Conservation (phyloP, 2,113 vertebrate species). For the Todiramphus chloris region DNA sequence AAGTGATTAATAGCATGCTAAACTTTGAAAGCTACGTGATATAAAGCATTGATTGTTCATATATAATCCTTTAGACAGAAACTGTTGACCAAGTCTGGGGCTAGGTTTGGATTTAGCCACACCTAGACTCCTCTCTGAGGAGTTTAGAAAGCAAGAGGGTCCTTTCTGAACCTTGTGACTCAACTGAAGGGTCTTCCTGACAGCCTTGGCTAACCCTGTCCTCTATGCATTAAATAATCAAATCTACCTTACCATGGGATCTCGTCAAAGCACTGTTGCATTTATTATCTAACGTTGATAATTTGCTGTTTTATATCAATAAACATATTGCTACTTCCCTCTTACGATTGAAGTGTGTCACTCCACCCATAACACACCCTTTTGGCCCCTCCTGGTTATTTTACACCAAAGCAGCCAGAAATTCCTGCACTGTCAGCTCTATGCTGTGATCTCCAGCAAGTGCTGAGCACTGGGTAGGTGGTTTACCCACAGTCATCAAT, state of each 20-base stretch:
- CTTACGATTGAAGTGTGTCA: not conserved
- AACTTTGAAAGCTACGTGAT: not conserved
- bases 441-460: not conserved
- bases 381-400: not conserved
- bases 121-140: not conserved
- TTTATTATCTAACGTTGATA: not conserved
- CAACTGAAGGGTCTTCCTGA: not conserved
- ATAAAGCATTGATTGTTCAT: not conserved
- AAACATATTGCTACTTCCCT: not conserved
- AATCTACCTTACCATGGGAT: not conserved
- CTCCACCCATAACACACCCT: not conserved
- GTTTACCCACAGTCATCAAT: not conserved
- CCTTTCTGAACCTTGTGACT: not conserved
- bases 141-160: not conserved
- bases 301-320: not conserved
- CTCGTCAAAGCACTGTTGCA: not conserved
- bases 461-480: accelerated
- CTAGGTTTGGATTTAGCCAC: not conserved
- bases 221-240: not conserved
- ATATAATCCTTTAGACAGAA: not conserved
- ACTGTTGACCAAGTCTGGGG: not conserved
- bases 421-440: not conserved
- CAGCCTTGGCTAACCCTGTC: not conserved
- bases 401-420: not conserved
- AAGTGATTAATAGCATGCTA: not conserved